These are phyloP conservation scores for Clarias pachynema DNA, from an alignment of 2,797 vertebrate genomes.

Conservation along the genomic window DNA sequence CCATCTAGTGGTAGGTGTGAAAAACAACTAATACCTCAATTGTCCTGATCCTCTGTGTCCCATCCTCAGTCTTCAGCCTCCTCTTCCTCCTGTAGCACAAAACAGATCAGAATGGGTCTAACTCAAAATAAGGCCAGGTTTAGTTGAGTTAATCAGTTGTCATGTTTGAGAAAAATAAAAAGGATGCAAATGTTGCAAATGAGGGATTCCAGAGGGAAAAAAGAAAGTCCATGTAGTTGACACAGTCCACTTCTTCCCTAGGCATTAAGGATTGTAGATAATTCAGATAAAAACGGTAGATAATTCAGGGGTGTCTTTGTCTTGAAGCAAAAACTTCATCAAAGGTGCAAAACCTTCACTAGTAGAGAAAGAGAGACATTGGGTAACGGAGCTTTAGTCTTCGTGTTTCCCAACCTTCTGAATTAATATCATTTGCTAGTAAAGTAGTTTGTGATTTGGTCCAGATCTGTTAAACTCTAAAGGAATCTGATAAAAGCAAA, in stretches of 20 bases:
- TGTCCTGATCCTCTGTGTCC: slow-evolving; percentile 40
- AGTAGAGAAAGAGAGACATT: neutral
- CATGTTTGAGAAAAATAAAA: neutral
- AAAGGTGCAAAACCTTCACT: neutral
- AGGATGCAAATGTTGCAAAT: neutral
- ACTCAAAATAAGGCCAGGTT: neutral
- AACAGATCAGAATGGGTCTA: slow-evolving; percentile 23
- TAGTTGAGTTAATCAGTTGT: neutral
- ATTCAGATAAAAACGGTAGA: no score
- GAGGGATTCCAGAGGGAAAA: neutral
- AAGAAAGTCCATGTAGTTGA: neutral
- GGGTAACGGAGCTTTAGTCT: neutral
- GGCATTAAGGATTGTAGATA: neutral
- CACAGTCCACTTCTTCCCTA: neutral
- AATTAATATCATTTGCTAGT: neutral
- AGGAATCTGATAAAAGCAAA: neutral
- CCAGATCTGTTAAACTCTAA: neutral
- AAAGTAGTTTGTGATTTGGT: neutral
- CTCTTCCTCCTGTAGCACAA: slow-evolving; percentile 67
- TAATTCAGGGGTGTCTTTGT: neutral
- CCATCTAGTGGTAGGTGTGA: slow-evolving; percentile 65
- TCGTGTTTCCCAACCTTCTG: neutral
- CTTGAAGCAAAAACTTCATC: no score
- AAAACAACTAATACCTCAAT: slow-evolving; percentile 62
- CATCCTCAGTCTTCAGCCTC: slow-evolving; percentile 67